Evolutionary conservation across 2,797 vertebrate species (phyloP).

Genomic region (Myotis myotis): DNA sequence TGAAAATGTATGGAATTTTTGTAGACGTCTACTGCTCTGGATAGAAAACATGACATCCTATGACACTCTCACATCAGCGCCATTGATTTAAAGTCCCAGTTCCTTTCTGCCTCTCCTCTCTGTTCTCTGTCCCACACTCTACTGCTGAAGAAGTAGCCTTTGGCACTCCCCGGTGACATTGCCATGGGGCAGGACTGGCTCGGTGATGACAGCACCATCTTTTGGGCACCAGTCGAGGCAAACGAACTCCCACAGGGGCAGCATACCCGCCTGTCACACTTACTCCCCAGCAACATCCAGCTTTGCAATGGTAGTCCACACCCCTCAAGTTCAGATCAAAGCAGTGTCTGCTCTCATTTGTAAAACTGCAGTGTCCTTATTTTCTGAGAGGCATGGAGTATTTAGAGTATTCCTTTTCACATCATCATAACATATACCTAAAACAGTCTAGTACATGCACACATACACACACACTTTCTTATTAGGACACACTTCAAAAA

Average conservation of each 20-base stretch:
- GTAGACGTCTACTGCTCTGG: background rate
- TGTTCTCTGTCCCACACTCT: background rate
- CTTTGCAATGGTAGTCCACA: background rate
- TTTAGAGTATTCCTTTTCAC: background rate
- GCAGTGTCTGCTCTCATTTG: background rate
- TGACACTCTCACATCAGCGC: background rate
- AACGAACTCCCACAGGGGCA: background rate
- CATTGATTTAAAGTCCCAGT: background rate
- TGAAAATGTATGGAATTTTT: background rate
- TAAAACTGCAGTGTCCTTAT: background rate
- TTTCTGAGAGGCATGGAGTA: background rate
- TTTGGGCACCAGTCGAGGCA: background rate
- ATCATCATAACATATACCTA: background rate
- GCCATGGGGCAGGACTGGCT: background rate
- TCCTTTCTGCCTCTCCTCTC: background rate
- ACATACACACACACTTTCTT: background rate
- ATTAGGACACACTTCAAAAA: background rate
- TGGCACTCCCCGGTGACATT: background rate
- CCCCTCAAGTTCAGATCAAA: background rate
- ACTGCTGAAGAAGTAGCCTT: background rate
- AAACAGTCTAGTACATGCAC: background rate
- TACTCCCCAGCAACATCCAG: background rate
- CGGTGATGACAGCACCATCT: background rate
- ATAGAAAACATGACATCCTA: background rate
- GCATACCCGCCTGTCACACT: background rate